These are phyloP conservation scores for Bombus soroeensis DNA, from an alignment of 1,140 invertebrate genomes.

Conservation along the genomic window DNA sequence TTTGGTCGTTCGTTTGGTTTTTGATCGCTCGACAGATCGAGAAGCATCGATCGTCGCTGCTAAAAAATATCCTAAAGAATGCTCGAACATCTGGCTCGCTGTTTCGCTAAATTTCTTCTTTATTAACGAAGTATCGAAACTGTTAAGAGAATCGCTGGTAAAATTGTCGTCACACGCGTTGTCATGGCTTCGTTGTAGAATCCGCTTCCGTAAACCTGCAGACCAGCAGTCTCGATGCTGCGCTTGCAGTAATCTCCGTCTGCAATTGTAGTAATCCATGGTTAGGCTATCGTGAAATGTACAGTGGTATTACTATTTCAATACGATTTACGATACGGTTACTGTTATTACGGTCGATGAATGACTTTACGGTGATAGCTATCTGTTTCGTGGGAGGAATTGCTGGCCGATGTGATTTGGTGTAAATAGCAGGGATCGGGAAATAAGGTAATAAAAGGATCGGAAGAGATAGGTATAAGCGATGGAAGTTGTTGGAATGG, in stretches of 20 bases:
- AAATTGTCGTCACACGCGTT: constrained; percentile 12
- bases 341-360: not conserved
- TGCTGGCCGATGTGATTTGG: not conserved
- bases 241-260: constrained; percentile 93
- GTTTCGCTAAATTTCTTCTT: not conserved
- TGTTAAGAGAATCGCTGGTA: constrained; percentile 41
- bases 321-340: not conserved
- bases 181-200: constrained; percentile 86
- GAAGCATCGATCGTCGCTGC: not conserved
- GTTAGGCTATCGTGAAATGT: not conserved
- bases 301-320: not conserved
- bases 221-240: constrained; percentile 91
- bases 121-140: constrained; percentile 22
- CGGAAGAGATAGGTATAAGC: not conserved
- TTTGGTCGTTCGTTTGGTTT: not conserved
- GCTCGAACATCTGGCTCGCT: constrained; percentile 16
- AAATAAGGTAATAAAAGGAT: not conserved
- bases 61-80: not conserved
- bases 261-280: constrained; percentile 70
- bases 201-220: constrained; percentile 90
- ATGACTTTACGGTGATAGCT: not conserved
- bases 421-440: not conserved
- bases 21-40: not conserved
- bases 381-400: not conserved
- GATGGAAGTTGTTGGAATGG: not conserved